Evolutionary conservation across 2,113 vertebrate species (phyloP).

Genomic region (Labeo catla): DNA sequence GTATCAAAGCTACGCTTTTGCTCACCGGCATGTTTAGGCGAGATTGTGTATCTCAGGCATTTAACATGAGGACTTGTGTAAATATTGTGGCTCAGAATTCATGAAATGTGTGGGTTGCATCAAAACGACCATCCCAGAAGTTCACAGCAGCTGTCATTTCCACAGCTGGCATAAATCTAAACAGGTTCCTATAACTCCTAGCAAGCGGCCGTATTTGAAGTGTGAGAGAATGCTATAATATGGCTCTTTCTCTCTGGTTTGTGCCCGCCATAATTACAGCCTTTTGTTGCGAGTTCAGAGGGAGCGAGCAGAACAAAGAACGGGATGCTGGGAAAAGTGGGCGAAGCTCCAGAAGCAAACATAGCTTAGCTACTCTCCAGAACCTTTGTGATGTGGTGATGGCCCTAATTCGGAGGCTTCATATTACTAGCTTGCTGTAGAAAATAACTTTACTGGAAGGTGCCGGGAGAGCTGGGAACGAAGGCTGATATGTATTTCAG

Average conservation of each 20-base stretch:
- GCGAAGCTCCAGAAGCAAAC: constrained; percentile 48
- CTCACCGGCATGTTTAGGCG: constrained; percentile 8
- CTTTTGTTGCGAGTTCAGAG: constrained; percentile 45
- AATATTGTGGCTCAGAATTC: constrained; percentile 12
- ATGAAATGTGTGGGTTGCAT: constrained; percentile 25
- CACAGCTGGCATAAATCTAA: constrained; percentile 36
- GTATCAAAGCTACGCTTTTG: not conserved
- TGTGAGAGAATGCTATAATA: constrained; percentile 47
- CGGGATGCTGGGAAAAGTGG: constrained; percentile 51
- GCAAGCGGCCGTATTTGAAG: constrained; percentile 9
- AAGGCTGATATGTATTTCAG: not conserved
- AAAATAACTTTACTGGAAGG: constrained; percentile 53
- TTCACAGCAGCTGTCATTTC: constrained; percentile 44
- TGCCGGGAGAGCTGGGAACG: not conserved
- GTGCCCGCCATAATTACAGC: constrained; percentile 49
- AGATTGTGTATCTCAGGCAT: constrained; percentile 6
- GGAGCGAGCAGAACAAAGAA: constrained; percentile 40
- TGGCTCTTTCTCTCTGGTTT: constrained; percentile 37
- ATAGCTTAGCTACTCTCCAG: constrained; percentile 42
- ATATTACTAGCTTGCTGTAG: constrained; percentile 41
- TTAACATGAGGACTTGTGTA: constrained; percentile 7
- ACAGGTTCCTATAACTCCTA: constrained; percentile 40
- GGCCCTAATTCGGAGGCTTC: constrained; percentile 30
- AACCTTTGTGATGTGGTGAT: constrained; percentile 51
- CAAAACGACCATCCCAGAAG: not conserved